Conservation (phyloP, 2,888 invertebrate species). For the Dasypogon diadema region DNA sequence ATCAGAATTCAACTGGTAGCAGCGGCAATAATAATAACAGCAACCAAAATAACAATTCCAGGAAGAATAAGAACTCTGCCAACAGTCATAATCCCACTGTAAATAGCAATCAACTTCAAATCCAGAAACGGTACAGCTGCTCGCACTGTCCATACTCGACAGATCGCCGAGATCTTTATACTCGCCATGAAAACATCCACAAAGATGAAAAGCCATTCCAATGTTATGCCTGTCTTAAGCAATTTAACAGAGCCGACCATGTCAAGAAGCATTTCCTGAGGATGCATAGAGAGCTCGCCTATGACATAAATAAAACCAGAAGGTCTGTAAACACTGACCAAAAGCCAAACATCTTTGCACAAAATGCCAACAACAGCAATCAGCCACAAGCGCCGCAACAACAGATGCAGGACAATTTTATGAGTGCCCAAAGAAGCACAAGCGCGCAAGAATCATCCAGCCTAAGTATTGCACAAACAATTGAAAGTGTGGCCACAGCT, state of each 20-base stretch:
- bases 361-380: constrained; percentile 61
- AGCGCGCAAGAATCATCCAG: constrained; percentile 66
- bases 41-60: constrained; percentile 53
- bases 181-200: constrained; percentile 93
- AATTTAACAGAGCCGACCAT: constrained; percentile 94
- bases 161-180: constrained; percentile 89
- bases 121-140: constrained; percentile 84
- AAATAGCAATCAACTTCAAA: constrained; percentile 64
- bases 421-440: constrained; percentile 51
- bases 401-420: constrained; percentile 59
- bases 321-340: constrained; percentile 62
- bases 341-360: constrained; percentile 53
- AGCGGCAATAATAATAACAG: constrained; percentile 22
- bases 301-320: constrained; percentile 85
- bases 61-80: constrained; percentile 56
- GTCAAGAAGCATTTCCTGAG: constrained; percentile 93
- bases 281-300: constrained; percentile 91
- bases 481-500: constrained; percentile 68
- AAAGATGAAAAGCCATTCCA: constrained; percentile 94
- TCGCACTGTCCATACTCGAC: constrained; percentile 91
- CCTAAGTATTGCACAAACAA: constrained; percentile 67
- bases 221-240: constrained; percentile 92
- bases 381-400: constrained; percentile 62
- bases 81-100: constrained; percentile 57
- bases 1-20: neutral